Evolutionary conservation across 2,888 invertebrate species (phyloP).

Genomic region (Nemotelus nigrinus): DNA sequence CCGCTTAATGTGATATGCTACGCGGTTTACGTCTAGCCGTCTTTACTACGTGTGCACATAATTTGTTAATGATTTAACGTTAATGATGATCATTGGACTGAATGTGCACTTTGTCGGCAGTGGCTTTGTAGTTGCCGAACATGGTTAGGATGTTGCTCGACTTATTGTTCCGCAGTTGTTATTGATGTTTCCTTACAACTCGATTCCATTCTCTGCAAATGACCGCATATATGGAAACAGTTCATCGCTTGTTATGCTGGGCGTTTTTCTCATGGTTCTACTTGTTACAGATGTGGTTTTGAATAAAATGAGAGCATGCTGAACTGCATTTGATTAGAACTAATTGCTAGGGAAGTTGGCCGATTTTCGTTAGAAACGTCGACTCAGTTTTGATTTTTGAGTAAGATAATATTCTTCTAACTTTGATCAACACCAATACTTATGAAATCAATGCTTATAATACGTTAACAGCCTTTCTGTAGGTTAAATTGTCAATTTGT

Average conservation of each 20-base stretch:
- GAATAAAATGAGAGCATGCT: too few species aligned
- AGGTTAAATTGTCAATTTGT: too few species aligned
- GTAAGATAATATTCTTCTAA: too few species aligned
- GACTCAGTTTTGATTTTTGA: too few species aligned
- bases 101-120: slow-evolving; percentile 44
- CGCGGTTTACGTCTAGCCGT: slow-evolving; percentile 43
- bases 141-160: slow-evolving; percentile 41
- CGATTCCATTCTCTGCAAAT: not conserved
- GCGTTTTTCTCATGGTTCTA: not conserved
- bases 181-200: not conserved
- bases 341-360: too few species aligned
- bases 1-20: slow-evolving; percentile 41
- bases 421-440: too few species aligned
- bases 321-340: too few species aligned
- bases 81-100: slow-evolving; percentile 45
- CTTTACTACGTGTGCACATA: slow-evolving; percentile 44
- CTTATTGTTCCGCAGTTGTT: slow-evolving; percentile 35
- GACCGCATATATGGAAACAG: slow-evolving; percentile 4
- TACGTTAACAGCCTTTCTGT: too few species aligned
- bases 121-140: slow-evolving; percentile 36
- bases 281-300: not conserved
- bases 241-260: not conserved
- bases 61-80: slow-evolving; percentile 47
- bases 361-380: too few species aligned
- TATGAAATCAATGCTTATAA: too few species aligned